Conservation (phyloP, 2,888 invertebrate species). For the Machimus rusticus region DNA sequence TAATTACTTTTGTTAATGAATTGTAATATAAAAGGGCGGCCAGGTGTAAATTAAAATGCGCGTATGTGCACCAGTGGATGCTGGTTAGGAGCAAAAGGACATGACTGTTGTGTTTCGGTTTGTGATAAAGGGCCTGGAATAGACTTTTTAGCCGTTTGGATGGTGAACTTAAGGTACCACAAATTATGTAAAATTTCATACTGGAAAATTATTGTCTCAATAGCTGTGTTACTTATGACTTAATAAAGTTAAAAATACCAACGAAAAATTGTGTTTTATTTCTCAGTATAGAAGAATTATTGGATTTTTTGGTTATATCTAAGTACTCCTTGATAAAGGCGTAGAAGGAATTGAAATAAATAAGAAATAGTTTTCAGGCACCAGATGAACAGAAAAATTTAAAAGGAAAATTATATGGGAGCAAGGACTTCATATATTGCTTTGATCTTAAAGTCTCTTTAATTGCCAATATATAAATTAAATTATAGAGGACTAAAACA, state of each 20-base stretch:
- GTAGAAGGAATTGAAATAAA: too few relatives aligned
- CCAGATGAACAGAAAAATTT: too few relatives aligned
- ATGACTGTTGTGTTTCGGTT: background rate
- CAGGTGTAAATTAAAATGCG: conserved; percentile 2
- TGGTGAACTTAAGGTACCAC: background rate
- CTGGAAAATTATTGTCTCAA: conserved; percentile 32
- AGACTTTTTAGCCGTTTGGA: background rate
- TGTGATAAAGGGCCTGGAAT: background rate
- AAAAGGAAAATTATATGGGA: too few relatives aligned
- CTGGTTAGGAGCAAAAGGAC: background rate
- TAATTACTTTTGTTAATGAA: conserved; percentile 18
- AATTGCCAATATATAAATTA: too few relatives aligned
- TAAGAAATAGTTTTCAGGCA: too few relatives aligned
- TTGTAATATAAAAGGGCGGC: background rate
- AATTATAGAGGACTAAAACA: too few relatives aligned
- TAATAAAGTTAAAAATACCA: conserved; percentile 13
- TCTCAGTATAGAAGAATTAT: background rate
- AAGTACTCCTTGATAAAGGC: too few relatives aligned
- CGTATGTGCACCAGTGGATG: background rate
- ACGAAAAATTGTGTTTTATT: background rate
- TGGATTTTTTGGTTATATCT: background rate
- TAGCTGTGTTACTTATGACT: conserved; percentile 29
- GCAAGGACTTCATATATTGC: too few relatives aligned
- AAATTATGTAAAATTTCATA: background rate
- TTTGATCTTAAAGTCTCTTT: too few relatives aligned